A percentile compares a stretch with the other conserved stretches of the same genome.
phyloP scores from a whole-genome alignment of 2,888 invertebrate species.

The Eutolmus rufibarbis region DNA sequence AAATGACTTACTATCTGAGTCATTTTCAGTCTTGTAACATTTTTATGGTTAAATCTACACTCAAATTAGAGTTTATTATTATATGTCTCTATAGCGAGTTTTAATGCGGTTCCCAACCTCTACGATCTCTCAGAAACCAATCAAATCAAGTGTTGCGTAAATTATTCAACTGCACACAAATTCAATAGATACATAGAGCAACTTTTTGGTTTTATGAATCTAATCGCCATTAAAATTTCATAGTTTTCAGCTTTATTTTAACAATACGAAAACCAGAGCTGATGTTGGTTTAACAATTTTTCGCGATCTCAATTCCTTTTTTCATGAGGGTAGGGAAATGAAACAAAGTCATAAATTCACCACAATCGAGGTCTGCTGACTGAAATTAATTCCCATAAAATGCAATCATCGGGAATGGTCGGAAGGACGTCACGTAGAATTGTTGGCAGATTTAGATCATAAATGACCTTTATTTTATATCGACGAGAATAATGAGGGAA shows the following conservation, averaged over 20 bases:
- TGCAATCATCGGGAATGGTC: neutral
- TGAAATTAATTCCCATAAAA: neutral
- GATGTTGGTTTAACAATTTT: neutral
- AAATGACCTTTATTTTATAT: neutral
- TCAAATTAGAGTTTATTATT: neutral
- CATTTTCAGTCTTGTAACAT: too few species aligned
- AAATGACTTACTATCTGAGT: too few species aligned
- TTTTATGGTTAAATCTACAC: too few species aligned
- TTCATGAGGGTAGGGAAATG: neutral
- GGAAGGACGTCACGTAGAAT: neutral
- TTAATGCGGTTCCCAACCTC: neutral
- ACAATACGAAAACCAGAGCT: neutral
- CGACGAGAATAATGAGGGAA: neutral
- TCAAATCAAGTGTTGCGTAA: neutral
- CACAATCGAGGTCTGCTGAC: neutral
- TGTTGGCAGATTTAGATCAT: neutral
- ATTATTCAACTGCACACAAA: neutral
- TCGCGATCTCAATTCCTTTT: neutral
- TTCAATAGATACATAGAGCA: neutral
- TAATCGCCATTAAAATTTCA: neutral
- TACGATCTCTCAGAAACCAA: neutral
- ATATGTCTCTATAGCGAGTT: neutral
- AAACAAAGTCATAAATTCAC: neutral
- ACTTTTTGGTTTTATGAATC: neutral
- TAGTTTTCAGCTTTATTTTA: neutral